phyloP scores from a whole-genome alignment of 2,113 vertebrate species.

The Verasper variegatus region DNA sequence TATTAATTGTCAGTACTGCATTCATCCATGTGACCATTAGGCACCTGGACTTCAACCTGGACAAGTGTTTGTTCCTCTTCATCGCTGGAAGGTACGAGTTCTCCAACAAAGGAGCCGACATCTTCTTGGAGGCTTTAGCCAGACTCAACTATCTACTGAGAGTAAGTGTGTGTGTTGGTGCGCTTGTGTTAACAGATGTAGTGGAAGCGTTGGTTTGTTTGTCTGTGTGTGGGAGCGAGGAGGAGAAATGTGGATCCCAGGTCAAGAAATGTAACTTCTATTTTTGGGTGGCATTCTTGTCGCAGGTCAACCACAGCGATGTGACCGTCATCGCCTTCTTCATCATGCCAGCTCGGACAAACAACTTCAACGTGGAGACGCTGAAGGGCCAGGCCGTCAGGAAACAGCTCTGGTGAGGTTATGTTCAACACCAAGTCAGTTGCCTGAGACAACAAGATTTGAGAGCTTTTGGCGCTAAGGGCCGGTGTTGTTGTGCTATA shows the following conservation, averaged over 20 bases:
- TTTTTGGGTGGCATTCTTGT: not conserved
- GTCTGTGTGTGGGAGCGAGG: not conserved
- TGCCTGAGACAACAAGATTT: too few relatives aligned
- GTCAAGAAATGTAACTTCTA: not conserved
- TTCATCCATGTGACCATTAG: slow-evolving; percentile 65
- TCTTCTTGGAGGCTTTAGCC: slow-evolving; percentile 92
- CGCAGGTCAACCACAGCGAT: slow-evolving; percentile 90
- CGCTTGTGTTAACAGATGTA: not conserved
- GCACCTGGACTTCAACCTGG: slow-evolving; percentile 92
- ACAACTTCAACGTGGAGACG: slow-evolving; percentile 96
- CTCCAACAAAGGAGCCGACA: slow-evolving; percentile 92
- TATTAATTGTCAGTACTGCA: not conserved
- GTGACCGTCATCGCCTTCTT: slow-evolving; percentile 91
- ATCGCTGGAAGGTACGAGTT: slow-evolving; percentile 94
- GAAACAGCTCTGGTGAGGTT: slow-evolving; percentile 91
- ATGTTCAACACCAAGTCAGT: not conserved
- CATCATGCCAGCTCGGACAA: slow-evolving; percentile 94
- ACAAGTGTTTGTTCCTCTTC: slow-evolving; percentile 94
- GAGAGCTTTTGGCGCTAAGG: too few relatives aligned
- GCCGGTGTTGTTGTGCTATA: too few relatives aligned
- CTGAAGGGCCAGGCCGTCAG: slow-evolving; percentile 93
- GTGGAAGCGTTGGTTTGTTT: not conserved
- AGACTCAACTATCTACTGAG: slow-evolving; percentile 93
- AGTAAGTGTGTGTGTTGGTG: slow-evolving; percentile 73
- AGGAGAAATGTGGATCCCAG: not conserved